Evolutionary conservation across 2,113 vertebrate species (phyloP), one percentile per base, ranked within the genome.

Genomic region (Thunnus maccoyii): DNA sequence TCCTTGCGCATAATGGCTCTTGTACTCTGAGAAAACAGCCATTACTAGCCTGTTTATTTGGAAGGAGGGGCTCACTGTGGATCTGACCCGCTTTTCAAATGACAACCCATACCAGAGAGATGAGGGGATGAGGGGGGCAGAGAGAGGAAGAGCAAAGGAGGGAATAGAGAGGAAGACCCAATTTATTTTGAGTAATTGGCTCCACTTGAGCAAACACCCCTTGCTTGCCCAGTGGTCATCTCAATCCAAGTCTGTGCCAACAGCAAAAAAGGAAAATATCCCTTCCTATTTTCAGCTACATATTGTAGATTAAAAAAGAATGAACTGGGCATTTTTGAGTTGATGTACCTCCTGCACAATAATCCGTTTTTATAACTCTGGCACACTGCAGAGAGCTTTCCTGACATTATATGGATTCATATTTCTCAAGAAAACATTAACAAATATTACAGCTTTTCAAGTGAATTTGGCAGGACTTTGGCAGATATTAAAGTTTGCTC

Each of bases 161-260:
- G 76, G 86, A 87, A 88, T 77, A 56, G 83, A 93, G 89, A 91
- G 91, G 92, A 95, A 91, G 91, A 93, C 91, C 88, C 92, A 92
- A 94, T 94, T 94, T 94, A 95, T 94, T 95, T 94, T 86, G 83
- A 90, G 91, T 95, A 95, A 95, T 95, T 95, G 94, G 93, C 94
- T 94, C 92, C 94, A 95, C 94, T 95, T 95, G 94, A 95, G 92
- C 91, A 95, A 96, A 95, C 93, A 95, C 77, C 86, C 64, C 72
- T 75, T 85, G 88, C 90, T 89, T 89, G 86, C 92, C 83, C 87
- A 86, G 86, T 91, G 91, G 91, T 88, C 86, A 60, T 76, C 87
- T 92, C 77, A 73, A 71, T 86, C 84, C 76, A 68, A 72, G 73
- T 72, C 80, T 80, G 72, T 90, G 82, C 80, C 82, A 88, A 73